phyloP scores from a whole-genome alignment of 2,888 invertebrate genomes.

The Linyphia triangularis region DNA sequence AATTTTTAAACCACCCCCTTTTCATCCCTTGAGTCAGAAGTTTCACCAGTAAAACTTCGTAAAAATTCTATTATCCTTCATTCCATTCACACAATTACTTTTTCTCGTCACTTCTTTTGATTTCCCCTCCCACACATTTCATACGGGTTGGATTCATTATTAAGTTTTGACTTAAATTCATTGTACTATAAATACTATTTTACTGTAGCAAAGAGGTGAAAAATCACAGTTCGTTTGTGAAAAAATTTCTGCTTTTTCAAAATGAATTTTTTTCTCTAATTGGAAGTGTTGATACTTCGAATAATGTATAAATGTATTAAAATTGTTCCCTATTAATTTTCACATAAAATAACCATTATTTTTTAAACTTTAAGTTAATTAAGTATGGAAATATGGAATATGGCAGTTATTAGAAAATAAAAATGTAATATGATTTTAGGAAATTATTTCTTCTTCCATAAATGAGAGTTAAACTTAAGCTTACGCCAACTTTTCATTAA shows the following conservation, averaged over 20 bases:
- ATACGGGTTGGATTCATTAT: constrained; percentile 5
- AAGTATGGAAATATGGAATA: too few relatives aligned
- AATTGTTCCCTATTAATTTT: too few relatives aligned
- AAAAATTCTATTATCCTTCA: constrained; percentile 58
- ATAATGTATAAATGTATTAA: neutral
- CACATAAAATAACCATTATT: too few relatives aligned
- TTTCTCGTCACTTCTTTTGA: constrained; percentile 16
- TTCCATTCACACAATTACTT: constrained; percentile 57
- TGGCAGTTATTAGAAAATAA: too few relatives aligned
- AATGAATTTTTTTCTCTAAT: too few relatives aligned
- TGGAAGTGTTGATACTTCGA: too few relatives aligned
- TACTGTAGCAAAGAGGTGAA: neutral
- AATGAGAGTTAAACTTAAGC: too few relatives aligned
- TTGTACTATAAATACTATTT: neutral
- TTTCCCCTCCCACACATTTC: neutral
- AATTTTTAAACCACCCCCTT: constrained; percentile 25
- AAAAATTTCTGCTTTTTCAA: too few relatives aligned
- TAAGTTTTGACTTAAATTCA: constrained; percentile 13
- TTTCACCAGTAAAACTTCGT: constrained; percentile 33
- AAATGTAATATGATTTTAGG: too few relatives aligned
- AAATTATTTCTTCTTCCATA: too few relatives aligned
- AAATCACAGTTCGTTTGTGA: neutral
- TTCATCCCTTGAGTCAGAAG: neutral
- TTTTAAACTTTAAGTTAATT: too few relatives aligned
- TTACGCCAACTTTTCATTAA: too few relatives aligned